Conservation (phyloP, 2,113 vertebrate species). For the Baryphthengus martii region DNA sequence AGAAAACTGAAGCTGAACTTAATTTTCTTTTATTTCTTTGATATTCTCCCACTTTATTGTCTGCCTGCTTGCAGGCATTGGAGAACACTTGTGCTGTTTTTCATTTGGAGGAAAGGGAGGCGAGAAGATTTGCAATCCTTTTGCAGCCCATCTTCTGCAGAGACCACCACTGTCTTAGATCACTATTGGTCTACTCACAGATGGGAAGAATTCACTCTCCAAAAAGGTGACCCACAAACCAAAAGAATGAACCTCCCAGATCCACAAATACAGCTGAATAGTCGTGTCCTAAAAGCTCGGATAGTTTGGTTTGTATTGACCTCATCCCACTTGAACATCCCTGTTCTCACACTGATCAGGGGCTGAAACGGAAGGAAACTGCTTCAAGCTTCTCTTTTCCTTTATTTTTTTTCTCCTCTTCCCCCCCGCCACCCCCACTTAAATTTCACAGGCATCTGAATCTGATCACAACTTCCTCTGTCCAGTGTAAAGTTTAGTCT, state of each 20-base stretch:
- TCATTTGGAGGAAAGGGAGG: not conserved
- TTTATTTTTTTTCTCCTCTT: slow-evolving; percentile 1
- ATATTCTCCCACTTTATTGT: not conserved
- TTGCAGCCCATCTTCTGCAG: not conserved
- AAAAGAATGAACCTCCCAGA: not conserved
- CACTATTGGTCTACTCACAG: not conserved
- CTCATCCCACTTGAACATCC: slow-evolving; percentile 37
- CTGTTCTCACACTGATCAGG: slow-evolving; percentile 59
- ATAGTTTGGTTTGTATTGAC: slow-evolving; percentile 26
- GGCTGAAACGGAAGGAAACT: slow-evolving; percentile 66
- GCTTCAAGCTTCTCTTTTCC: slow-evolving; percentile 49
- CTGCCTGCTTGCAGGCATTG: not conserved
- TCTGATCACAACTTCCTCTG: slow-evolving; percentile 73
- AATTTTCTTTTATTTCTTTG: not conserved
- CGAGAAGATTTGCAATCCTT: not conserved
- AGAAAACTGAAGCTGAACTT: not conserved
- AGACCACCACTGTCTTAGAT: not conserved
- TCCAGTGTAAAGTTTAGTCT: slow-evolving; percentile 72
- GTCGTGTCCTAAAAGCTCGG: not conserved
- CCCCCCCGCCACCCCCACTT: slow-evolving; percentile 1
- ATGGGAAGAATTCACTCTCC: not conserved
- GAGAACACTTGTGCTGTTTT: not conserved
- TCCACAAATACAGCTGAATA: not conserved
- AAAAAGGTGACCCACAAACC: not conserved
- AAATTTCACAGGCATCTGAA: slow-evolving; percentile 74